Evolutionary conservation across 2,888 invertebrate species (phyloP), one percentile per base, ranked within the genome.

Genomic region (Lycaena phlaeas): DNA sequence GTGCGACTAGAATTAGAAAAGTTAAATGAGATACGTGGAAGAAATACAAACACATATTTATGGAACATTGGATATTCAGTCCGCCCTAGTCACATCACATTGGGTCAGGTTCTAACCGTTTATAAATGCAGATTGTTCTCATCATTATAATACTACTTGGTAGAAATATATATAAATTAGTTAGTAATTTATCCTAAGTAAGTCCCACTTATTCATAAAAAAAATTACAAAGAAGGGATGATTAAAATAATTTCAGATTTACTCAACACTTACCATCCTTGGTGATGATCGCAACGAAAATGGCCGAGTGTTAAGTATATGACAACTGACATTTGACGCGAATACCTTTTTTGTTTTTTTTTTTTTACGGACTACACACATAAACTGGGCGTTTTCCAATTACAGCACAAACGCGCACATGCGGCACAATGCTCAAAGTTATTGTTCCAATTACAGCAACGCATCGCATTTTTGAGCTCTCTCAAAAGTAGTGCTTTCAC

Each of bases 1-100:
- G 87, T 99, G 99, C 86, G 98, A 98, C 99, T 98, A 79, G 51
- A 90, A 86, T 53, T 2, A 40, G 14, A 7, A 38, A 41, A 44
- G 38, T 25, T 7, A 4, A 12, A 2, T 26, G 30, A 17, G 15
- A 11, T 14, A 14, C 6, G 14, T 15, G 2, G n/a, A 6, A n/a
- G 3, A 2, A 18, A 4, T 12, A 12, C 1, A 5, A 3, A 7
- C 12, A 3, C 6, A 2, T 9, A 4, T 4, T 1, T 11, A 9
- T 2, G n/a, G 15, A 12, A 15, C 10, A 25, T 7, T 9, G 12
- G 5, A 27, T 34, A 38, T 73, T 90, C 90, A 90, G 90, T 89
- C 90, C 90, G 90, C 90, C 90, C 90, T 90, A 90, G 90, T 87
- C 89, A 90, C 86, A 90, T 90, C 86, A 88, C 89, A 87, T 65